phyloP scores from a whole-genome alignment of 1,140 invertebrate genomes.

The Lasioglossum baleicum region DNA sequence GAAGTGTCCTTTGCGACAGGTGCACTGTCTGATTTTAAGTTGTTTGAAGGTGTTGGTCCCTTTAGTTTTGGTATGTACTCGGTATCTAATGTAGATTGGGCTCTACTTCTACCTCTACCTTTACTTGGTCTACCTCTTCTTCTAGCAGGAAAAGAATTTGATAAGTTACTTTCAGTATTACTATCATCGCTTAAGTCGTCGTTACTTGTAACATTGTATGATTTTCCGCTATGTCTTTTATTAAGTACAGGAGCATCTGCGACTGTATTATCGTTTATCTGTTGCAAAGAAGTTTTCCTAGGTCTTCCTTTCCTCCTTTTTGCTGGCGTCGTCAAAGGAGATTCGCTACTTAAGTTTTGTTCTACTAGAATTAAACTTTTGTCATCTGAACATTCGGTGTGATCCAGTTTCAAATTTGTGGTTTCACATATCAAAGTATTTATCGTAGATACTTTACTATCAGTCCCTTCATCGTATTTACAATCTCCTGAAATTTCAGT shows the following conservation, averaged over 20 bases:
- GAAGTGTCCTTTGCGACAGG: not conserved
- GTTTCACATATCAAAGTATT: not conserved
- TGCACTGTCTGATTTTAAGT: not conserved
- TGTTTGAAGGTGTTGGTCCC: constrained; percentile 18
- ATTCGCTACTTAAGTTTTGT: constrained; percentile 16
- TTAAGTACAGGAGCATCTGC: not conserved
- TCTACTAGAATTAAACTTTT: not conserved
- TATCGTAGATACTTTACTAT: not conserved
- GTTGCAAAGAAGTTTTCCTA: constrained; percentile 21
- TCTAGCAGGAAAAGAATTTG: constrained; percentile 2
- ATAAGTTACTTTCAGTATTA: constrained; percentile 15
- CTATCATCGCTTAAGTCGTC: constrained; percentile 37
- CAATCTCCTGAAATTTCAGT: not conserved
- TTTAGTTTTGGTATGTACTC: constrained; percentile 29
- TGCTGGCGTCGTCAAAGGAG: not conserved
- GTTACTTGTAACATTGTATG: constrained; percentile 26
- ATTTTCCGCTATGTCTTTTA: constrained; percentile 22
- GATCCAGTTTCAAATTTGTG: not conserved
- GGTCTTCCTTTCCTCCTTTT: constrained; percentile 58
- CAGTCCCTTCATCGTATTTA: not conserved
- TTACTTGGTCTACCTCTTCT: constrained; percentile 33
- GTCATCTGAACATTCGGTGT: constrained; percentile 3
- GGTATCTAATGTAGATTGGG: constrained; percentile 26
- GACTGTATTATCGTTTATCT: not conserved
- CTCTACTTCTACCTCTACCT: constrained; percentile 17